Conservation (phyloP, 2,113 vertebrate species). For the Cisticola juncidis region DNA sequence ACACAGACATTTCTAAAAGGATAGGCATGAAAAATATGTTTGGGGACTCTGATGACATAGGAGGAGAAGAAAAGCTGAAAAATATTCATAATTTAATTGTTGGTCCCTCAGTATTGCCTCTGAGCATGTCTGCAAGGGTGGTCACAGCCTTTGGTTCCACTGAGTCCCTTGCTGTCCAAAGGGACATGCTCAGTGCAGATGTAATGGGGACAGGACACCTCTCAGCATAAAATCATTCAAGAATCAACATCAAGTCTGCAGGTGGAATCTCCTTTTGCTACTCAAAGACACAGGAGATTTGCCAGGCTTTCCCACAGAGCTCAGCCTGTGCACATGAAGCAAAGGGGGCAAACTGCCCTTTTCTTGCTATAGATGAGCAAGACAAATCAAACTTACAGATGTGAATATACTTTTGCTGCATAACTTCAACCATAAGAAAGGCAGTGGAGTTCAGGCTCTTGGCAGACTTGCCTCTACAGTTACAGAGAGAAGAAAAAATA, state of each 20-base stretch:
- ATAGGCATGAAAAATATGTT: background rate
- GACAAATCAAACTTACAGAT: background rate
- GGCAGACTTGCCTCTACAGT: background rate
- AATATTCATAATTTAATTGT: background rate
- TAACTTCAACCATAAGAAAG: background rate
- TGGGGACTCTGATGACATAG: background rate
- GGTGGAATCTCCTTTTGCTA: background rate
- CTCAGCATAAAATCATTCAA: background rate
- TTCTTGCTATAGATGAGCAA: background rate
- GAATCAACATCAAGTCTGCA: background rate
- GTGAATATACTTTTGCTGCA: background rate
- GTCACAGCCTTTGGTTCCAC: background rate
- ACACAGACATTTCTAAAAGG: background rate
- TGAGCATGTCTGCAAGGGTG: background rate
- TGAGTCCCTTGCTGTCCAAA: background rate
- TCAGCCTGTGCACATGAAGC: background rate
- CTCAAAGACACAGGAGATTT: background rate
- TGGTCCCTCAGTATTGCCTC: background rate
- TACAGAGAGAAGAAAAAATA: background rate
- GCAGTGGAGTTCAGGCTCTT: background rate
- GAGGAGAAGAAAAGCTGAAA: background rate
- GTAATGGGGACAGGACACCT: background rate
- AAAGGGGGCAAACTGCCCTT: background rate
- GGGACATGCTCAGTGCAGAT: background rate
- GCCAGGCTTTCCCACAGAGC: background rate